Base-by-base conservation (phyloP, 2,888 invertebrate species). In the Tineola bisselliella region DNA sequence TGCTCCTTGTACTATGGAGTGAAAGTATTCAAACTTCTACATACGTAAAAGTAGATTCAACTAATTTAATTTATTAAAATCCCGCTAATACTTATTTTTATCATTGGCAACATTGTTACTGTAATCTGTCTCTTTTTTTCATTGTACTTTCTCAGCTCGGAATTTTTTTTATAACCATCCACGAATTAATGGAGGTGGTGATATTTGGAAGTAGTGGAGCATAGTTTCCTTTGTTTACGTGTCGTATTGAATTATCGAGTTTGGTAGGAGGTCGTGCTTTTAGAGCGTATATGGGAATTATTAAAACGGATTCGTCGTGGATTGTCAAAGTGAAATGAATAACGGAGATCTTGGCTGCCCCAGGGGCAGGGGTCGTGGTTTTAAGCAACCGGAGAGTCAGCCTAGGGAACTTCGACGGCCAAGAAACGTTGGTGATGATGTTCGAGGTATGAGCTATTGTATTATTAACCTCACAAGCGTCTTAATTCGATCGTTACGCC, bases 331-430 rank as follows among this genome's bases (percentile, higher is more conserved):
- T 76, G 77, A 78, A 79, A 88, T 87, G 87, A 87, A 86, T 77
- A 87, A 88, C 84, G 87, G 87, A 69, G 87, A 88, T 65, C 73
- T 82, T 69, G 82, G 87, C 69, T 84, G 81, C 72, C 73, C 84
- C 62, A 79, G 86, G 75, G 84, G 87, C 70, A 82, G 83, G 73
- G 88, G 88, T 73, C 86, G 88, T 69, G 83, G 86, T 67, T 86
- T 84, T 84, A 80, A 80, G 71, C 81, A 84, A 70, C 70, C 80
- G 64, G 84, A 84, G 64, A 84, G 78, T 68, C 84, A 76, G 66
- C 84, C 87, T 66, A 76, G 78, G 69, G 86, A 86, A 71, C 81
- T 88, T 62, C 84, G 87, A 62, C 79, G 82, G 63, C 87, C 87
- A 44, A 79, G 74, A 69, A 73, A 66, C 65, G 69, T 77, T 63